phyloP scores from a whole-genome alignment of 1,140 invertebrate genomes.

The Glossosoma conforme region DNA sequence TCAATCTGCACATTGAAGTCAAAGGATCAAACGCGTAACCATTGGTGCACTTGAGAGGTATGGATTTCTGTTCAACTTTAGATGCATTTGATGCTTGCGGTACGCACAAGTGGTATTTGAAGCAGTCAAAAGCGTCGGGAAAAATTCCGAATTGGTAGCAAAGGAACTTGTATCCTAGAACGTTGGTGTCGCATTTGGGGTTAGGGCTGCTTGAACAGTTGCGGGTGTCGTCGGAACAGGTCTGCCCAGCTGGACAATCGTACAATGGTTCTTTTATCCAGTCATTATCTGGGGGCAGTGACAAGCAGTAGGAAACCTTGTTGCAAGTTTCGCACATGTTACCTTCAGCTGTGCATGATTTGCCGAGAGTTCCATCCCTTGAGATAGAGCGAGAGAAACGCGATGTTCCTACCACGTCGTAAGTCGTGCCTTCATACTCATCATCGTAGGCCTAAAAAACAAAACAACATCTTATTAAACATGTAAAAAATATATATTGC shows the following conservation, averaged over 20 bases:
- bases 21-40: conserved; percentile 15
- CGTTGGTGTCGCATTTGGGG: conserved; percentile 2
- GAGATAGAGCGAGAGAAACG: too few relatives aligned
- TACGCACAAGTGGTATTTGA: conserved; percentile 42
- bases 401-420: too few relatives aligned
- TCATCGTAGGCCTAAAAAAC: neutral
- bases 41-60: neutral
- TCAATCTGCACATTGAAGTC: conserved; percentile 3
- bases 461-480: neutral
- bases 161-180: conserved; percentile 11
- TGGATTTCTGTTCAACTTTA: neutral
- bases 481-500: neutral
- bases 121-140: conserved; percentile 42
- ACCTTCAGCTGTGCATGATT: conserved; percentile 16
- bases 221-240: conserved; percentile 4
- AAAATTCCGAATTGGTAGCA: conserved; percentile 35
- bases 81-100: conserved; percentile 11
- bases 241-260: conserved; percentile 1
- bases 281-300: neutral
- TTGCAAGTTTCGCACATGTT: conserved; percentile 14
- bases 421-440: neutral
- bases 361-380: too few relatives aligned
- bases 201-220: conserved; percentile 13
- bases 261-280: conserved; percentile 3
- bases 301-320: conserved; percentile 9